Conservation (phyloP, 2,888 invertebrate genomes). For the Lasioglossum morio region DNA sequence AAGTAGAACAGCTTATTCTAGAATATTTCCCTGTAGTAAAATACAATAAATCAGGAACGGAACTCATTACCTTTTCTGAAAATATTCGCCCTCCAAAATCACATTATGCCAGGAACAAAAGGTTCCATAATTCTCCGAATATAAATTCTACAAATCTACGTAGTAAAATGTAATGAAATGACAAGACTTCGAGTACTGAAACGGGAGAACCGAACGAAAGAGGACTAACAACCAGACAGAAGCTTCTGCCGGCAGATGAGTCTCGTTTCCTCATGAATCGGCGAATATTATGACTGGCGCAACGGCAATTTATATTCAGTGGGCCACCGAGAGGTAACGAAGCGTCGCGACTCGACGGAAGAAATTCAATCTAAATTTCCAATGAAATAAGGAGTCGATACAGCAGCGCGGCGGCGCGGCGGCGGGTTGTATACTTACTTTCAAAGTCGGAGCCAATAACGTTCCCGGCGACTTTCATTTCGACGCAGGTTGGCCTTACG, state of each 20-base stretch:
- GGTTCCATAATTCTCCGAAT: too few relatives aligned
- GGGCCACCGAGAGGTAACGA: not conserved
- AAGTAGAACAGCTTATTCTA: not conserved
- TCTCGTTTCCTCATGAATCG: not conserved
- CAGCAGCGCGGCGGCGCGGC: not conserved
- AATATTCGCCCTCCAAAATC: too few relatives aligned
- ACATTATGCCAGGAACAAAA: too few relatives aligned
- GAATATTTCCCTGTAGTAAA: too few relatives aligned
- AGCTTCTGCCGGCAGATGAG: not conserved
- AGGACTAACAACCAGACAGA: not conserved
- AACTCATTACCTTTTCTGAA: too few relatives aligned
- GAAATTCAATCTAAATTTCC: conserved; percentile 15
- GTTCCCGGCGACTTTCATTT: not conserved
- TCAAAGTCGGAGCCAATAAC: conserved; percentile 13
- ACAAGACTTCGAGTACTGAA: not conserved
- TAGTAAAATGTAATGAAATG: not conserved
- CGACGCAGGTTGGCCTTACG: not conserved
- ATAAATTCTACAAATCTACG: not conserved
- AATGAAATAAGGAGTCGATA: conserved; percentile 8
- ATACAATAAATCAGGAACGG: too few relatives aligned
- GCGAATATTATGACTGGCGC: not conserved
- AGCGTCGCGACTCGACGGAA: not conserved
- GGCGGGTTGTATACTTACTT: not conserved
- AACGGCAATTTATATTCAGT: not conserved
- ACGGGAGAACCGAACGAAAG: not conserved